Base-by-base conservation (phyloP, 2,113 vertebrate species). In the Holacanthus passer region DNA sequence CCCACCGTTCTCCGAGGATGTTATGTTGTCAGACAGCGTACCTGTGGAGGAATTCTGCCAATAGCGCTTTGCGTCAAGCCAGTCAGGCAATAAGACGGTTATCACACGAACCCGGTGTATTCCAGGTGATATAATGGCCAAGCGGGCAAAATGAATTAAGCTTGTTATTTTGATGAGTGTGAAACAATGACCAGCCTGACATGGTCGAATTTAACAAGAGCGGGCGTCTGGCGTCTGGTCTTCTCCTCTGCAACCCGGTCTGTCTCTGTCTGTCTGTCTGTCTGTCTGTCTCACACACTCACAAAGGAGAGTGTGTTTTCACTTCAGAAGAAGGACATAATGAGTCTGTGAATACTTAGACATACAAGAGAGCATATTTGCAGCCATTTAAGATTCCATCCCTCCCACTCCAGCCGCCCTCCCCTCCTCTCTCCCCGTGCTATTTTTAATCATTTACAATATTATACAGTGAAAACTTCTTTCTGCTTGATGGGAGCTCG, bases 371-470 rank as follows among this genome's bases (percentile, higher is more conserved):
- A 64, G 59, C 62, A 65, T 76, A 67, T 81, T 81, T 81, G 63
- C 69, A 81, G 62, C 48, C 83, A 69, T 79, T 85, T 20, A 45
- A 29, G 53, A 72, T 50, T n/a, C 67, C 24, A 39, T 7, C 53
- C 37, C 16, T 20, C 35, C 13, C 63, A 65, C 37, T 69, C 65
- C 47, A 20, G n/a, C 63, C 31, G 10, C 75, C 13, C 3, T 27
- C 52, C 43, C 12, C 48, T 14, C 75, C 13, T 3, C 35, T 55
- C 43, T 68, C 29, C 55, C 58, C 12, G 39, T 68, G 65, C 89
- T 91, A 91, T 86, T 94, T 91, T 86, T 88, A 90, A 87, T 86
- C 83, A 88, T 85, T 90, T 89, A 91, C 89, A 90, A 89, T 93
- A 87, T 89, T 87, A 58, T 87, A 92, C 88, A 91, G 92, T 87